These are phyloP conservation scores for Ictalurus furcatus DNA, from an alignment of 2,113 vertebrate genomes.

Conservation along the genomic window DNA sequence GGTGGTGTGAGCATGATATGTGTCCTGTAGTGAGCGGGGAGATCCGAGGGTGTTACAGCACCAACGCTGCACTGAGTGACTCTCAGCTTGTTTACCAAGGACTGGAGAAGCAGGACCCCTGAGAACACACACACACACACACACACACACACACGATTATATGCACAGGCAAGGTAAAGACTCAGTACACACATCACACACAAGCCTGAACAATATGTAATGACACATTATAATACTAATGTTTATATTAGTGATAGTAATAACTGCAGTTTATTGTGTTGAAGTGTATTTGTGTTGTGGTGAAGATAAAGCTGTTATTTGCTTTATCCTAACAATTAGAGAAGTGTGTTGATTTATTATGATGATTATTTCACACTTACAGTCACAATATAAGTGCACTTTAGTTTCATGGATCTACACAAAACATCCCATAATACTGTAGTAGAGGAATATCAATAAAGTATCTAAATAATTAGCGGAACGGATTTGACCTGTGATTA, in stretches of 20 bases:
- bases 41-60: conserved; percentile 64
- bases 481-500: neutral
- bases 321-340: neutral
- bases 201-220: neutral
- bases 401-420: neutral
- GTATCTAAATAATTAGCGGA: neutral
- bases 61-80: conserved; percentile 56
- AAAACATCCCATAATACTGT: neutral
- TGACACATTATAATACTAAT: neutral
- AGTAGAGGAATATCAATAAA: neutral
- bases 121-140: neutral
- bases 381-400: neutral
- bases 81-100: conserved; percentile 69
- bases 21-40: conserved; percentile 69
- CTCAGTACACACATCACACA: neutral
- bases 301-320: too few species aligned
- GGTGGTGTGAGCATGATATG: conserved; percentile 82
- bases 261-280: neutral
- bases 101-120: conserved; percentile 7
- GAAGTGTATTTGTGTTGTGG: neutral
- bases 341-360: neutral
- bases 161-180: too few species aligned
- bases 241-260: neutral
- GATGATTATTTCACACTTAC: neutral
- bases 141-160: conserved; percentile 2